Evolutionary conservation across 2,888 invertebrate genomes (phyloP).

Genomic region (Cataglyphis altisquamis): DNA sequence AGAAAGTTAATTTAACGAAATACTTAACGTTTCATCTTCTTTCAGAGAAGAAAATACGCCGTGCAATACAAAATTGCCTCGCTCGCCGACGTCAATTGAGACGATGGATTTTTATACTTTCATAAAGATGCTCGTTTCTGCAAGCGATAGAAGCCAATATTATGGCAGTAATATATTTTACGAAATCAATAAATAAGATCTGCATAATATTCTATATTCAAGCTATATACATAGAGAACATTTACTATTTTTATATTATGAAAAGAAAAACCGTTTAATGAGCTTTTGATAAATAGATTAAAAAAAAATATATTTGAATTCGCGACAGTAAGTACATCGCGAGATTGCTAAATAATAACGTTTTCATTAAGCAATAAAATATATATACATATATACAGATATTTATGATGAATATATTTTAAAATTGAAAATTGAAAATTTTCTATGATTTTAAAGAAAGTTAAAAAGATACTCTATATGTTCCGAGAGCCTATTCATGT

Average conservation of each 20-base stretch:
- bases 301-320: background rate
- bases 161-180: conserved; percentile 37
- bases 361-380: background rate
- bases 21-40: conserved; percentile 44
- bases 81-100: conserved; percentile 36
- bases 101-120: conserved; percentile 56
- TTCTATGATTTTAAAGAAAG: background rate
- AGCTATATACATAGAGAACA: background rate
- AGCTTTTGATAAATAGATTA: conserved; percentile 2
- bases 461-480: background rate
- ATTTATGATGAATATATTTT: background rate
- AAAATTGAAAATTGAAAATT: background rate
- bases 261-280: background rate
- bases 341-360: conserved; percentile 7
- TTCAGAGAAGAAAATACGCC: conserved; percentile 40
- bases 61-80: conserved; percentile 43
- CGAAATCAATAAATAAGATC: conserved; percentile 37
- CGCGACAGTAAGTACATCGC: conserved; percentile 1
- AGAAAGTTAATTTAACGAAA: conserved; percentile 72
- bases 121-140: conserved; percentile 44
- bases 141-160: conserved; percentile 36
- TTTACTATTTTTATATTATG: conserved; percentile 28
- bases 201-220: background rate
- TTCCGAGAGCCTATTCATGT: background rate
- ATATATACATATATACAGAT: background rate